Percentiles rank a stretch among this genome's conserved stretches.
These are phyloP conservation scores for Palythoa caribaeorum DNA, from an alignment of 92 coral and sea anemone species.

Conservation along the genomic window DNA sequence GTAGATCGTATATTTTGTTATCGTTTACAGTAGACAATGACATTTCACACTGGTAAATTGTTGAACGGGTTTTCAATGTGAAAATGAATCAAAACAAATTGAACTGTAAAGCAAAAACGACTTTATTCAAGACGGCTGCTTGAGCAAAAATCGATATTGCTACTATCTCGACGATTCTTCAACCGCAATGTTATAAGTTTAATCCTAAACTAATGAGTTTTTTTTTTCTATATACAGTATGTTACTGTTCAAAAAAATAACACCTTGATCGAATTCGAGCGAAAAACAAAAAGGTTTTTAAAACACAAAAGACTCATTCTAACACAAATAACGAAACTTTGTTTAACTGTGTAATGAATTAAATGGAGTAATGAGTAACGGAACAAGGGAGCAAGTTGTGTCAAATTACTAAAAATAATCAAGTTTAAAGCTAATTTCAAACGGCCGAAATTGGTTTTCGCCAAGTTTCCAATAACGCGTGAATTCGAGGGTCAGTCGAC, in stretches of 20 bases:
- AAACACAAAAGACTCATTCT: neutral
- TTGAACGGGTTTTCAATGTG: constrained; percentile 5
- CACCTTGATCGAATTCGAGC: neutral
- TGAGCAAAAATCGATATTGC: neutral
- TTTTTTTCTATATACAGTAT: neutral
- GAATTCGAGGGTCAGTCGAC: neutral
- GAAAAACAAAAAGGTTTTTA: neutral
- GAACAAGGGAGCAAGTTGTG: too few species aligned
- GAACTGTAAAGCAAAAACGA: constrained; percentile 9
- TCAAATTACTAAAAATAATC: neutral
- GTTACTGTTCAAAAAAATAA: constrained; percentile 6
- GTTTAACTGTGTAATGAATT: neutral
- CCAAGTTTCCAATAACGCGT: neutral
- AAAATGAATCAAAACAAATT: neutral
- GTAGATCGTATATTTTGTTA: neutral
- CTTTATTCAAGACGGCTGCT: neutral
- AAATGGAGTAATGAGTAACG: too few species aligned
- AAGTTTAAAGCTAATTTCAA: neutral
- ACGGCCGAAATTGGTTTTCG: neutral
- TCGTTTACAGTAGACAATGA: neutral
- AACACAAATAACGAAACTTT: neutral
- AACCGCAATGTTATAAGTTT: constrained; percentile 11
- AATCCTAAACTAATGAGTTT: neutral
- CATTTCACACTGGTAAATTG: neutral
- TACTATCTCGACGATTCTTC: neutral